phyloP scores from a whole-genome alignment of 2,797 vertebrate species.

The Sebastes alutus region DNA sequence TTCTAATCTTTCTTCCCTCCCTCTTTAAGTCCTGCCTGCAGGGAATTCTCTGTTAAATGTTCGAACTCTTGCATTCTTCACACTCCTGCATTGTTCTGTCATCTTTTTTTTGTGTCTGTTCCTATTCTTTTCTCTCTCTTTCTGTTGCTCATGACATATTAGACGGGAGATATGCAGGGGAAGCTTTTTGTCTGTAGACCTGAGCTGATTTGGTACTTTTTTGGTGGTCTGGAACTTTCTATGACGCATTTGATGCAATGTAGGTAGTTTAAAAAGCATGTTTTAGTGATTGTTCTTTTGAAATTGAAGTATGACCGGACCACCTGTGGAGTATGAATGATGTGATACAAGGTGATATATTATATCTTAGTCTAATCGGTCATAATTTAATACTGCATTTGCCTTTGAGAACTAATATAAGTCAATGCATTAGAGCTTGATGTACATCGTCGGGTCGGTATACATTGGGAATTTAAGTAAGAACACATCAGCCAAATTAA shows the following conservation, averaged over 20 bases:
- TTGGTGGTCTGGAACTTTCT: background rate
- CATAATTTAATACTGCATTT: background rate
- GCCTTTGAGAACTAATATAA: too few relatives aligned
- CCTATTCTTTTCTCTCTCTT: background rate
- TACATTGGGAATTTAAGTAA: too few relatives aligned
- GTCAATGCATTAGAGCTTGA: too few relatives aligned
- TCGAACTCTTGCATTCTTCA: constrained; percentile 4
- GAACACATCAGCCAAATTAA: background rate
- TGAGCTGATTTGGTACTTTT: background rate
- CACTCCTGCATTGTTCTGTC: constrained; percentile 11
- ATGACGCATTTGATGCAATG: background rate
- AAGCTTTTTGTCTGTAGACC: background rate
- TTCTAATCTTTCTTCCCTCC: background rate
- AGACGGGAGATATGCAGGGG: background rate
- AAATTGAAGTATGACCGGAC: too few relatives aligned
- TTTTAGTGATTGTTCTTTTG: background rate
- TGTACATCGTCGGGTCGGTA: too few relatives aligned
- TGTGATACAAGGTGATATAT: background rate
- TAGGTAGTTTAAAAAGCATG: background rate
- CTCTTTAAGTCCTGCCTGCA: constrained; percentile 1
- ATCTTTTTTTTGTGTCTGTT: background rate
- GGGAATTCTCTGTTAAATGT: constrained; percentile 25
- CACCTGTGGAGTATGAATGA: background rate
- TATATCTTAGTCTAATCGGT: background rate
- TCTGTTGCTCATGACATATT: background rate